A percentile compares a stretch with the other conserved stretches of the same genome.
phyloP scores from a whole-genome alignment of 2,888 invertebrate species.

The Scelioninae gen. 1 region DNA sequence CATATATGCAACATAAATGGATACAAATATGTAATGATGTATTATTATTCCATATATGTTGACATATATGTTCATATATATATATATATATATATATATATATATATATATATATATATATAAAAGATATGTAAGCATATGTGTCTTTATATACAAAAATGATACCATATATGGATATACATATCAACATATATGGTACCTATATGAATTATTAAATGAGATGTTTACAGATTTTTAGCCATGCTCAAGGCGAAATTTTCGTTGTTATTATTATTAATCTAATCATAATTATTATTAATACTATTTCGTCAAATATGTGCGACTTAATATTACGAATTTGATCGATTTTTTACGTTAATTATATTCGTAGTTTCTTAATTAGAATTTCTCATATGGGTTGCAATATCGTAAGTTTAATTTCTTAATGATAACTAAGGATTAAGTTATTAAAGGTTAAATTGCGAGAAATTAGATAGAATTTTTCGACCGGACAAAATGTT shows the following conservation, averaged over 20 bases:
- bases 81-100: neutral
- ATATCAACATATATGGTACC: too few species aligned
- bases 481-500: slow-evolving; percentile 2
- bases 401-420: slow-evolving; percentile 18
- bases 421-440: slow-evolving; percentile 33
- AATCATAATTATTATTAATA: slow-evolving; percentile 3
- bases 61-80: neutral
- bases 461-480: too few species aligned
- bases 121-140: too few species aligned
- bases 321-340: slow-evolving; percentile 14
- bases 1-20: too few species aligned
- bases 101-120: neutral
- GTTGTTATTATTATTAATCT: slow-evolving; percentile 46
- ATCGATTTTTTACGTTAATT: slow-evolving; percentile 25
- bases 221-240: neutral
- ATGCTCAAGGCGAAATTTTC: neutral
- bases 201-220: too few species aligned
- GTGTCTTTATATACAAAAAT: too few species aligned
- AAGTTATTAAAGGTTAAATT: slow-evolving; percentile 28
- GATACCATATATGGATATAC: too few species aligned
- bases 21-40: too few species aligned
- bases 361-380: slow-evolving; percentile 24
- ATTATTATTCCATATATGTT: too few species aligned
- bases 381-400: slow-evolving; percentile 15
- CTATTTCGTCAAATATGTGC: slow-evolving; percentile 22